A percentile compares a stretch with the other conserved stretches of the same genome.
phyloP scores from a whole-genome alignment of 1,140 invertebrate species.

The Anoplophora glabripennis region DNA sequence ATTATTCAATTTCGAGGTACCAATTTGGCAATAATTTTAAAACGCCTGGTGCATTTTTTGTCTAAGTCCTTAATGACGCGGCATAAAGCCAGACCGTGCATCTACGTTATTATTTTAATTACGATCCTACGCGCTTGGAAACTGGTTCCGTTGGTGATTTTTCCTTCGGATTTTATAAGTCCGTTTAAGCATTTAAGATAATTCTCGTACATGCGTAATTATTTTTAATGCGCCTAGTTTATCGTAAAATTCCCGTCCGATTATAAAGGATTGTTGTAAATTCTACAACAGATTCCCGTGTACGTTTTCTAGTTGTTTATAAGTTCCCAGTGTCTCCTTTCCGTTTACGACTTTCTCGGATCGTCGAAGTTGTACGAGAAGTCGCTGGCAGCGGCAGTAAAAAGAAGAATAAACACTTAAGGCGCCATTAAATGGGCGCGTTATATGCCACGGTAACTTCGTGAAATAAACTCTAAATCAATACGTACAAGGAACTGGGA shows the following conservation, averaged over 20 bases:
- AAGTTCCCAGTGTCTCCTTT: background rate
- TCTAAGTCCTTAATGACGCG: no score
- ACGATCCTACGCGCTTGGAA: slow-evolving; percentile 16
- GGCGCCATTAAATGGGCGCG: background rate
- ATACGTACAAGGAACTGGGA: slow-evolving; percentile 2
- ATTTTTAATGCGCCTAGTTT: no score
- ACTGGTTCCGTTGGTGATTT: slow-evolving; percentile 13
- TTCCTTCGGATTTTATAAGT: slow-evolving; percentile 12
- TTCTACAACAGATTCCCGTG: no score
- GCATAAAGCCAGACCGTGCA: no score
- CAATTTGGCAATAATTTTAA: no score
- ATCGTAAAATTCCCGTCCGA: no score
- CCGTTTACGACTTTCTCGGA: background rate
- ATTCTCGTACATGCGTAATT: background rate
- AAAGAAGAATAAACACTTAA: slow-evolving; percentile 7
- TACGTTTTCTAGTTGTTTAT: background rate
- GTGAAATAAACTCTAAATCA: slow-evolving; percentile 7
- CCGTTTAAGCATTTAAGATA: slow-evolving; percentile 17
- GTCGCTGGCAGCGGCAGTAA: slow-evolving; percentile 2
- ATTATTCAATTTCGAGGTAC: no score
- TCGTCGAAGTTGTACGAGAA: slow-evolving; percentile 1
- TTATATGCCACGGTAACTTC: background rate
- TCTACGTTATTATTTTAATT: slow-evolving; percentile 27
- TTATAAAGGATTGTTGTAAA: no score
- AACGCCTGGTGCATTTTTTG: no score